Evolutionary conservation across 53 echinoderm and acorn worm genomes (phyloP), one percentile per base, ranked within the genome.

Genomic region (Paelopatides confundens): DNA sequence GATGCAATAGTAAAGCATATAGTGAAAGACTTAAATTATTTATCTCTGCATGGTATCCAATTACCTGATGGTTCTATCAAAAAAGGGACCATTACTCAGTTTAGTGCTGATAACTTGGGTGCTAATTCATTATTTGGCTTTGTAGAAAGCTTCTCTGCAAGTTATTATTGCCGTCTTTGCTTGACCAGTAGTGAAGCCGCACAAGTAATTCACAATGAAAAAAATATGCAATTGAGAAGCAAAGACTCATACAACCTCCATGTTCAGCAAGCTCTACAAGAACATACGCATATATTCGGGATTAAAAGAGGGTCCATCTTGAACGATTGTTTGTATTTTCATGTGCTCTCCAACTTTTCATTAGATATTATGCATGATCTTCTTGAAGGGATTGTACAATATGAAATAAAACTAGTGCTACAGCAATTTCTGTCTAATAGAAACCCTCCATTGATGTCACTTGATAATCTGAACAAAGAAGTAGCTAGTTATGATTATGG

Each of bases 311-410:
- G 48, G 8, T 68, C 84, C 2, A 32, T 87, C 21, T 84, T 91
- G 28, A 91, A 91, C 82, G 62, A 81, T 23, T 91, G 91, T 77
- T 28, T 37, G 40, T 91, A 69, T 65, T 92, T 88, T 35, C 88
- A 92, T 76, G 35, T 92, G n/a, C 76, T 92, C 40, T 6, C 37
- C 15, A 92, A 92, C 31, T 92, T 88, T 84, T 92, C 88, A 2
- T 54, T 92, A 0, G 88, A 93, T 65, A 67, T 87, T 7, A 93
- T 93, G 93, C 93, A 93, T 66, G 93, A 90, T 69, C 53, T 93
- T 0, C 48, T 93, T 3, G 93, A 93, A 85, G 93, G 88, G 8
- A 58, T 93, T n/a, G 93, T 87, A 14, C 93, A 90, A 76, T 87
- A 93, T 90, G 93, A 90, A 50, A 46, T 93, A 27, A 87, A 86